Conservation (phyloP, 2,113 vertebrate genomes). For the Periophthalmodon schlosseri region DNA sequence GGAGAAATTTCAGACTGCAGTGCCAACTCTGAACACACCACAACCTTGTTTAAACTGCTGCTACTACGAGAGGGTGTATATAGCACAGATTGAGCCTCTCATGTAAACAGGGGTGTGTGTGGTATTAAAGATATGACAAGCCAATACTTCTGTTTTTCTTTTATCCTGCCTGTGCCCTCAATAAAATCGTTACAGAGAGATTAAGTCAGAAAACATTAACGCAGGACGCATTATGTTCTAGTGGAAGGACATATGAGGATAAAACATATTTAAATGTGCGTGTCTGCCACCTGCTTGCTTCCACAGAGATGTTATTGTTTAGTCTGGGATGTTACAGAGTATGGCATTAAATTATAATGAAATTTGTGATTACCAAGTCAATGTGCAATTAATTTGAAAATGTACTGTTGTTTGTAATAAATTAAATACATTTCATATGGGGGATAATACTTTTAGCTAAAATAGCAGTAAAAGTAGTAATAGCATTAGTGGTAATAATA, state of each 20-base stretch:
- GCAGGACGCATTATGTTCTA: background rate
- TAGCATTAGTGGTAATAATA: background rate
- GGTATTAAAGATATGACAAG: background rate
- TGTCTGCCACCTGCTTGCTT: too few species aligned
- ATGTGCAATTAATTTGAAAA: too few species aligned
- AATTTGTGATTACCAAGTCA: too few species aligned
- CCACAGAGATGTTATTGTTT: too few species aligned
- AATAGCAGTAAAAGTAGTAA: background rate
- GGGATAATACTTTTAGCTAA: background rate
- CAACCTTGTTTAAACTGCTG: constrained; percentile 37
- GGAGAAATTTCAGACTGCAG: constrained; percentile 25
- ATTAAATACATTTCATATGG: too few species aligned
- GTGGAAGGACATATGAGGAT: background rate
- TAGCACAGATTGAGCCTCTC: constrained; percentile 7
- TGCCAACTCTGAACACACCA: constrained; percentile 47
- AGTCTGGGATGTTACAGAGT: too few species aligned
- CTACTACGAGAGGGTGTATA: constrained; percentile 4
- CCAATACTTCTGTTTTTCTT: constrained; percentile 15
- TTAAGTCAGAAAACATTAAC: background rate
- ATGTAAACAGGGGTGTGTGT: constrained; percentile 43
- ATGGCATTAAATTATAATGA: too few species aligned
- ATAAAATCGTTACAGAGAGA: background rate
- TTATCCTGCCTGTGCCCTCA: background rate
- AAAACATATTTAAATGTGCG: too few species aligned
- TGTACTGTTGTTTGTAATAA: too few species aligned